Evolutionary conservation across 2,113 vertebrate genomes (phyloP), one percentile per base, ranked within the genome.

Genomic region (Urocolius indicus): DNA sequence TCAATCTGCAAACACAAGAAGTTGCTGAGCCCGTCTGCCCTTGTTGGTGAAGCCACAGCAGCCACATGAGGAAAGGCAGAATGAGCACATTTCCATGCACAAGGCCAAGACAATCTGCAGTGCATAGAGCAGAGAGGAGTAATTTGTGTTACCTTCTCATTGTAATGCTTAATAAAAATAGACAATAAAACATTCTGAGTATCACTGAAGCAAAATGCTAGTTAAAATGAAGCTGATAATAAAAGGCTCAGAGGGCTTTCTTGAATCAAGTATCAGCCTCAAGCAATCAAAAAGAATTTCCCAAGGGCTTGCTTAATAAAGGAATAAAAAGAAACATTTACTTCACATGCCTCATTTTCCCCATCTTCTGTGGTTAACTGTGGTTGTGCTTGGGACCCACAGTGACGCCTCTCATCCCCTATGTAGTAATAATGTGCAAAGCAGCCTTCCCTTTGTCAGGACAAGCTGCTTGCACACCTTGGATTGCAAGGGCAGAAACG

Each of bases 231-330:
- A 84, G 79, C 55, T 90, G 63, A 61, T 80, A 84, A 89, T 77
- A 88, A 93, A 95, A 93, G 48, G 59, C 82, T 80, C 68, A 41
- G 59, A 74, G 62, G 71, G 67, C 49, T 92, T 88, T 83, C 81
- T 77, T 67, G 68, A 94, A 84, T 84, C 26, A n/a, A 94, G 75
- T 71, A 36, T 34, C 38, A 93, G 38, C n/a, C 82, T 93, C n/a
- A 34, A 93, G 68, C 76, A 96, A 95, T 75, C 54, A 74, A 46
- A 94, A 88, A 84, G 43, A 65, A 86, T 94, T 95, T 94, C 93
- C 92, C 87, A 59, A 90, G 75, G 94, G 79, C 46, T 97, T 93
- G 34, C 55, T 91, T 71, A 93, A 67, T 78, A 88, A 90, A 84
- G 59, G 63, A 86, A 95, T 36, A 71, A 88, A 88, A 73, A 74